Conservation (phyloP, 2,797 vertebrate genomes). For the Crypturellus tataupa region DNA sequence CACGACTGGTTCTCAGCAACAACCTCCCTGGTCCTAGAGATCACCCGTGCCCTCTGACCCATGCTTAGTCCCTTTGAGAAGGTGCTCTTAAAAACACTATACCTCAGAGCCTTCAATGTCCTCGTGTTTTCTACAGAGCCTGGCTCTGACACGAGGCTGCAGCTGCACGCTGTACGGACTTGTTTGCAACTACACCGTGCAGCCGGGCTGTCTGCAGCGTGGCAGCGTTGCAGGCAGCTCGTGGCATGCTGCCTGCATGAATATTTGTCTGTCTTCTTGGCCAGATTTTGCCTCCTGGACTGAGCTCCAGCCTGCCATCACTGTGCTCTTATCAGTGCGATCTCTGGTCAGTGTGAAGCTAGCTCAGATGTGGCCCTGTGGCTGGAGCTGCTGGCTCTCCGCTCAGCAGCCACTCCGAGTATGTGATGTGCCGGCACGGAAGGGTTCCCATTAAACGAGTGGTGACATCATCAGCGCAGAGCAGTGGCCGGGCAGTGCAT, state of each 20-base stretch:
- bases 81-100: background rate
- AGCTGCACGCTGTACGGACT: rapidly evolving
- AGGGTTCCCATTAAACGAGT: background rate
- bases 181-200: background rate
- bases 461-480: background rate
- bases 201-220: background rate
- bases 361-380: background rate
- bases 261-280: background rate
- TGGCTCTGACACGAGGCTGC: background rate
- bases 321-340: background rate
- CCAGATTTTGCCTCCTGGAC: background rate
- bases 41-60: background rate
- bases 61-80: background rate
- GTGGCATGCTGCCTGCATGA: background rate
- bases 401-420: rapidly evolving
- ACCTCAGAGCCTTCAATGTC: background rate
- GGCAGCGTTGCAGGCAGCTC: background rate
- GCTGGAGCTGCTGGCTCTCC: background rate
- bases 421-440: background rate
- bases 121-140: background rate
- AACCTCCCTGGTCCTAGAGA: background rate
- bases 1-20: background rate
- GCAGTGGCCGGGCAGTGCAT: background rate
- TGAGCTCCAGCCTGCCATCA: background rate
- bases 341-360: background rate